Percentiles rank a stretch among this genome's conserved stretches.
Conservation (phyloP, 2,113 vertebrate genomes). For the Mola mola region DNA sequence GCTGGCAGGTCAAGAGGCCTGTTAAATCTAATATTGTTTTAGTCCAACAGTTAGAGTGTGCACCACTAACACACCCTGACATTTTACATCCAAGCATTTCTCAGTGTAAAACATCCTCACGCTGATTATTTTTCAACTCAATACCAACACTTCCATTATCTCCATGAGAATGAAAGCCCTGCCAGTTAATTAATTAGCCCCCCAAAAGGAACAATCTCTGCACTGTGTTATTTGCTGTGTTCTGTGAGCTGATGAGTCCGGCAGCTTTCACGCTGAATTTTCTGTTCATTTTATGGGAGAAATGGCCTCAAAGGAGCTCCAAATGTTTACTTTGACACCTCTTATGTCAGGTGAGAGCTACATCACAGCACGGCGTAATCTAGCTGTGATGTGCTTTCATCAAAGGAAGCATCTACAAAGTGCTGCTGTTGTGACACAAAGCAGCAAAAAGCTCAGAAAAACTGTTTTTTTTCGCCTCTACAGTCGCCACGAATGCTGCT, state of each 20-base stretch:
- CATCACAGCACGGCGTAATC: slow-evolving; percentile 4
- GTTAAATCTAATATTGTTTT: slow-evolving; percentile 10
- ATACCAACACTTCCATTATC: neutral
- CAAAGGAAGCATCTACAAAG: slow-evolving; percentile 1
- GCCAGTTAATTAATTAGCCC: slow-evolving; percentile 4
- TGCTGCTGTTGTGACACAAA: neutral
- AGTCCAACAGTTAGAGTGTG: slow-evolving; percentile 3
- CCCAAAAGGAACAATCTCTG: no score
- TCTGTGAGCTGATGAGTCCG: slow-evolving; percentile 10
- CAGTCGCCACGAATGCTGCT: slow-evolving; percentile 5
- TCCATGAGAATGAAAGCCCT: neutral
- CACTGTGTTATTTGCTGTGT: neutral
- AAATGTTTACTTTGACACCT: slow-evolving; percentile 2
- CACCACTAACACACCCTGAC: neutral
- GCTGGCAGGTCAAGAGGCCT: slow-evolving; percentile 17
- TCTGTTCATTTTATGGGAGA: slow-evolving; percentile 4
- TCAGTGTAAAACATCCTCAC: neutral
- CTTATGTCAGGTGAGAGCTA: slow-evolving; percentile 2
- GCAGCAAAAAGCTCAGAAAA: neutral
- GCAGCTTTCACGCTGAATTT: neutral
- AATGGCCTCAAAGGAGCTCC: neutral
- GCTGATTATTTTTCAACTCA: neutral
- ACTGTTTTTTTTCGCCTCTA: slow-evolving; percentile 1
- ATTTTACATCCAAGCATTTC: neutral
- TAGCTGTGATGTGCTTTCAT: slow-evolving; percentile 12